phyloP scores from a whole-genome alignment of 2,113 vertebrate species.

The Ctenodactylus gundi region DNA sequence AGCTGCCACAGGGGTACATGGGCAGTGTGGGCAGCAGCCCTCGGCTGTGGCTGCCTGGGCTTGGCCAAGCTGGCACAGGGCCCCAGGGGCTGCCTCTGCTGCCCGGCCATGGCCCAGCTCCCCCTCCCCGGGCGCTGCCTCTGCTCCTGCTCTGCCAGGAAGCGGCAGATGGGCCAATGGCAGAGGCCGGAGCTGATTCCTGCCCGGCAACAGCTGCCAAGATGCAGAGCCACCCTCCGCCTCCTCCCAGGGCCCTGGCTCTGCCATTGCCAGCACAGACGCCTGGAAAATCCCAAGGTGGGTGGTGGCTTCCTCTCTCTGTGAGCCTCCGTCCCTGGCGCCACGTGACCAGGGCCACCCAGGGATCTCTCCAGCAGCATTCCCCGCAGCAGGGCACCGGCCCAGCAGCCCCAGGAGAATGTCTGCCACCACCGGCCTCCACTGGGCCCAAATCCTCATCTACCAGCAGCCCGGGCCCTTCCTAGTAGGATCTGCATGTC shows the following conservation, averaged over 20 bases:
- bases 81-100: background rate
- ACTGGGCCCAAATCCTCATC: background rate
- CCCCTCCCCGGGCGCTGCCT: rapidly evolving
- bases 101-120: background rate
- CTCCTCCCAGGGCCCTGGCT: background rate
- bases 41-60: too few species aligned
- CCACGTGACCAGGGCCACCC: background rate
- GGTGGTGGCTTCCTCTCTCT: background rate
- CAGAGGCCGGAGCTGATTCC: background rate
- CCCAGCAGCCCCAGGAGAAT: background rate
- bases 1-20: background rate
- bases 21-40: too few species aligned
- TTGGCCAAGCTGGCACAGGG: background rate
- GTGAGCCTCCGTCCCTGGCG: background rate
- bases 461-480: background rate
- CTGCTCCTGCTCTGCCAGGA: background rate
- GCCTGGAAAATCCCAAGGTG: too few species aligned
- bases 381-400: background rate
- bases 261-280: background rate
- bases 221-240: background rate
- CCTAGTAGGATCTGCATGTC: background rate
- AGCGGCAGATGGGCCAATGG: background rate
- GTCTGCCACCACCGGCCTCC: rapidly evolving
- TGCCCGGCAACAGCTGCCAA: background rate
- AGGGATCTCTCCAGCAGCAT: too few species aligned